A percentile compares a stretch with the other conserved stretches of the same genome.
Conservation (phyloP, 2,888 invertebrate species). For the Halocaridina rubra region DNA sequence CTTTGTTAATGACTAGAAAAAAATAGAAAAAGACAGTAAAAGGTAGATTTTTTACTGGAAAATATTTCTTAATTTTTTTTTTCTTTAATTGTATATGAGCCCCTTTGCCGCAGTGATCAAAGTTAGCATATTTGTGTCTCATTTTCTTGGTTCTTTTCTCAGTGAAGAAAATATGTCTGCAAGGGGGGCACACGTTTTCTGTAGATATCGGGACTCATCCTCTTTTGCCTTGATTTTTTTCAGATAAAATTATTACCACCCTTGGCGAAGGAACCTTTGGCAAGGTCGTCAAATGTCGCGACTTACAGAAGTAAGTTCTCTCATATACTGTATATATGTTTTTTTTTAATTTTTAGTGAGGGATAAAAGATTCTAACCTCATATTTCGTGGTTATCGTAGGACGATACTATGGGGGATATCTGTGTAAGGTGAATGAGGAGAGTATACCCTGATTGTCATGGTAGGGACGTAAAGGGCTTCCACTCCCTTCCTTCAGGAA, state of each 20-base stretch:
- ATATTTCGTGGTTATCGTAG: too few relatives aligned
- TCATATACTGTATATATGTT: too few relatives aligned
- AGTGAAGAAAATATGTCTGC: background rate
- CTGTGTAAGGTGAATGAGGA: too few relatives aligned
- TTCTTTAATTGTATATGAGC: background rate
- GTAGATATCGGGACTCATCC: background rate
- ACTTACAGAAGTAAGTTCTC: constrained; percentile 69
- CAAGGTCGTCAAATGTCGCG: constrained; percentile 73
- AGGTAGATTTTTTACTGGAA: background rate
- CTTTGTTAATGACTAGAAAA: background rate
- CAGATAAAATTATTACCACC: constrained; percentile 70
- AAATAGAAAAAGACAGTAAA: too few relatives aligned
- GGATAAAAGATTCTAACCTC: too few relatives aligned
- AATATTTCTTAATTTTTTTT: background rate
- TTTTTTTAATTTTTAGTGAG: too few relatives aligned
- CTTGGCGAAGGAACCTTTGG: constrained; percentile 75
- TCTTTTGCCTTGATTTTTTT: constrained; percentile 31
- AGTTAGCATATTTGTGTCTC: too few relatives aligned
- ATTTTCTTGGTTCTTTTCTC: too few relatives aligned
- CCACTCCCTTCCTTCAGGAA: too few relatives aligned
- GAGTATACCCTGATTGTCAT: too few relatives aligned
- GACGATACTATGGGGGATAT: too few relatives aligned
- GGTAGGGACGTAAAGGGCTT: too few relatives aligned
- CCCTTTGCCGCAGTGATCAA: background rate
- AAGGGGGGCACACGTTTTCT: constrained; percentile 17